Percentiles rank a stretch among this genome's conserved stretches.
Evolutionary conservation across 2,113 vertebrate species (phyloP).

Genomic region (Elgaria multicarinata): DNA sequence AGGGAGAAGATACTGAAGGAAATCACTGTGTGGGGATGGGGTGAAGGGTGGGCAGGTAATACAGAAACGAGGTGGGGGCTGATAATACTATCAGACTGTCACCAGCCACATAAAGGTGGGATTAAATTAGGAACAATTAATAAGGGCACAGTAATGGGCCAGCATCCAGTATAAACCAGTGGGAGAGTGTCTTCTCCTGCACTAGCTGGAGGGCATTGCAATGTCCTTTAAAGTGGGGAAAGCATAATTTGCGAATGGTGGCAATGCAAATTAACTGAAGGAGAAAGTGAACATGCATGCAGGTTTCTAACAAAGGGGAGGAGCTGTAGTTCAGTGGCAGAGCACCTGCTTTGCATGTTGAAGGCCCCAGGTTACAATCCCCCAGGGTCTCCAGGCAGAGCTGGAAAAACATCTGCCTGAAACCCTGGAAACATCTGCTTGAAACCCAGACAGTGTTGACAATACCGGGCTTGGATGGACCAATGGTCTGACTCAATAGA

Average conservation of each 20-base stretch:
- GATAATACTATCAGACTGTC: not conserved
- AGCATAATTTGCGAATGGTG: not conserved
- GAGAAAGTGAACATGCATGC: not conserved
- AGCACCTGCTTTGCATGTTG: no score
- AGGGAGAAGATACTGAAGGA: not conserved
- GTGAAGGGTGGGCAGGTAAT: not conserved
- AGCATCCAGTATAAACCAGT: not conserved
- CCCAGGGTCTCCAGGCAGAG: no score
- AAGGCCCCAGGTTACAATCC: no score
- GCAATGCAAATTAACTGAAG: not conserved
- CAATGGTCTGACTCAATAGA: no score
- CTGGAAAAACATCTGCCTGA: no score
- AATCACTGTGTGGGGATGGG: not conserved
- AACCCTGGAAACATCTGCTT: no score
- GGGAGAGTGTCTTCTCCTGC: not conserved
- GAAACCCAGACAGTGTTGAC: no score
- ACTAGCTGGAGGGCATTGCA: not conserved
- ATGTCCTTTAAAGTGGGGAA: not conserved
- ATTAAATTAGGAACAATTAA: not conserved
- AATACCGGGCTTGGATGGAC: no score
- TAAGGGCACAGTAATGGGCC: not conserved
- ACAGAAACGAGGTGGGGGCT: not conserved
- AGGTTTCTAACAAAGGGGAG: no score
- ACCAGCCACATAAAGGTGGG: not conserved
- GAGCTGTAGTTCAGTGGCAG: no score